A percentile compares a stretch with the other conserved stretches of the same genome.
phyloP scores from a whole-genome alignment of 2,797 vertebrate genomes.

The Gallinago stenura region DNA sequence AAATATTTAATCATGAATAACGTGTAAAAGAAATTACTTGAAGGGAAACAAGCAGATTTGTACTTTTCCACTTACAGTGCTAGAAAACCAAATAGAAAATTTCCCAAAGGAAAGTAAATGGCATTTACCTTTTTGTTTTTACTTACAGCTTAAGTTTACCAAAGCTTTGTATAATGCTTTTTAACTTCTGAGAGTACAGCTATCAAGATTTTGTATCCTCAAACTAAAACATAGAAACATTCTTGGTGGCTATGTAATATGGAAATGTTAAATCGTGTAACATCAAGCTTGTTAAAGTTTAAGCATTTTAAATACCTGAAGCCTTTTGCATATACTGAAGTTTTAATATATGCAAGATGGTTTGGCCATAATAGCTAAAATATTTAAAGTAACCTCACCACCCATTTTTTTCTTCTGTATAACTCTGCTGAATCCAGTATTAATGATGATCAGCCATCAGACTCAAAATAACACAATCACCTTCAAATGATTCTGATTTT shows the following conservation, averaged over 20 bases:
- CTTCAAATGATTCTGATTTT: no score
- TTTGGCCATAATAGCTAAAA: not conserved
- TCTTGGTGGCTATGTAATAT: not conserved
- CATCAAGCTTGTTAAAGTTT: not conserved
- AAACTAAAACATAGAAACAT: not conserved
- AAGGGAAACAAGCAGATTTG: conserved; percentile 28
- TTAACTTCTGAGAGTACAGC: not conserved
- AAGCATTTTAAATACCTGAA: not conserved
- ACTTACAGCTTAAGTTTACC: not conserved
- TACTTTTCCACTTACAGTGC: not conserved
- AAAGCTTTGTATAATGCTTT: not conserved
- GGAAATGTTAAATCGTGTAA: not conserved
- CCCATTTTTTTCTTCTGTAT: no score
- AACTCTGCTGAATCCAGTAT: no score
- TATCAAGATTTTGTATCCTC: not conserved
- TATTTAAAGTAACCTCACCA: no score
- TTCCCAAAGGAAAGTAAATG: not conserved
- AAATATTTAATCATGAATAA: conserved; percentile 42
- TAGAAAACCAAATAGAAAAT: not conserved
- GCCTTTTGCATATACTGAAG: not conserved
- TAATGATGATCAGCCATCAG: no score
- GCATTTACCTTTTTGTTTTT: not conserved
- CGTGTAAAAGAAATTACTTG: not conserved
- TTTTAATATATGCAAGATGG: not conserved
- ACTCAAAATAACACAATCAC: no score